Conservation (phyloP, 2,888 invertebrate species). For the Leptarthrus brevirostris region DNA sequence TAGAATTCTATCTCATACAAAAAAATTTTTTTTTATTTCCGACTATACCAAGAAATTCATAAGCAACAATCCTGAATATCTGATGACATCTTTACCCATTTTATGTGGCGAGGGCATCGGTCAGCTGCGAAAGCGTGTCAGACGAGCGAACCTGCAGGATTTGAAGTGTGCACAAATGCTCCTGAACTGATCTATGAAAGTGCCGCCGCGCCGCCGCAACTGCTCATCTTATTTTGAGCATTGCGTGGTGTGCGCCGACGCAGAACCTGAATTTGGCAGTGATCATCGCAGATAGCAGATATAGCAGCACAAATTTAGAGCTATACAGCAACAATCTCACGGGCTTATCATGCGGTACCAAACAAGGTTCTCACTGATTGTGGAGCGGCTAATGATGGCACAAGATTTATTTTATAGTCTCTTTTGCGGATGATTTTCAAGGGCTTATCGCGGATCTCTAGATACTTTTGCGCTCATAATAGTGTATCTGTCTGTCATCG, state of each 20-base stretch:
- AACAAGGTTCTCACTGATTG: conserved; percentile 43
- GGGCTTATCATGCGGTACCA: conserved; percentile 26
- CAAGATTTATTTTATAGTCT: conserved; percentile 36
- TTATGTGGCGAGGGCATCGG: too few relatives aligned
- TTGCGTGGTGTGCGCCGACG: too few relatives aligned
- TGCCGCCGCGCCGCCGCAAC: background rate
- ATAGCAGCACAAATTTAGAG: conserved; percentile 14
- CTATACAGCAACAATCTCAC: background rate
- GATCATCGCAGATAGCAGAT: background rate
- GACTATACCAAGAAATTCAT: too few relatives aligned
- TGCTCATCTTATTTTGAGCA: background rate
- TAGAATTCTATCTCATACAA: too few relatives aligned
- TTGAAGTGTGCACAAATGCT: too few relatives aligned
- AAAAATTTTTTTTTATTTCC: too few relatives aligned
- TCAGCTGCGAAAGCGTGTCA: too few relatives aligned
- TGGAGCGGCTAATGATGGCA: conserved; percentile 32
- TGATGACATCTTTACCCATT: too few relatives aligned
- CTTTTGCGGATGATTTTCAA: conserved; percentile 25
- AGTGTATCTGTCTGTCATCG: conserved; percentile 47
- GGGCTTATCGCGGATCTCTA: conserved; percentile 34
- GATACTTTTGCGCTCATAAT: conserved; percentile 38
- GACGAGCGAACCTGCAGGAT: too few relatives aligned
- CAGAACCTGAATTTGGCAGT: conserved; percentile 24
- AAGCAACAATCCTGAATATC: too few relatives aligned
- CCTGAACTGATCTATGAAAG: too few relatives aligned